Evolutionary conservation across 2,797 vertebrate genomes (phyloP), one percentile per base, ranked within the genome.

Genomic region (Malurus leucopterus): DNA sequence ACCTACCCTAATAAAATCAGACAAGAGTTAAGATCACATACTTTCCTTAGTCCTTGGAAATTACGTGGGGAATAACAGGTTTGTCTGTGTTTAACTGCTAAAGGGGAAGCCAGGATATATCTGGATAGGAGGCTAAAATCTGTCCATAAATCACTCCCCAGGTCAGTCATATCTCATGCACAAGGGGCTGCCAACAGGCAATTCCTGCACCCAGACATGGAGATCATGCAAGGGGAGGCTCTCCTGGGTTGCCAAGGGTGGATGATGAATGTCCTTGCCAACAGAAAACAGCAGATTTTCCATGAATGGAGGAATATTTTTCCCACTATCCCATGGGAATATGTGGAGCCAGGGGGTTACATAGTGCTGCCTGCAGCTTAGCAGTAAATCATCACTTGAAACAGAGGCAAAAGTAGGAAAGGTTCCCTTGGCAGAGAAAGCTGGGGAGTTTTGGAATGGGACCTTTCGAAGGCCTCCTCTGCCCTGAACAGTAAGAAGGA

Each of bases 341-440:
- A 8, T 0, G 26, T 1, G 2, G 71, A 53, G 6, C 21, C 12
- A 17, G 27, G 8, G 13, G 13, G 3, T 32, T 11, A 26, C 10
- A 62, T 41, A 59, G 64, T 22, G 44, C 24, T 87, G 72, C 13
- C 20, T 55, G 32, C 29, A 53, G 38, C 11, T 88, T 6, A 38
- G 23, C 23, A 49, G 1, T 40, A 84, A 86, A 51, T 40, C 50
- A 32, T 27, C 27, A 11, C 23, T 34, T 59, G 38, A 80, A 73
- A 58, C 22, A 59, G 26, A 70, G 6, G 29, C 44, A 83, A 55
- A 64, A 54, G 6, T 11, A 70, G 57, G 61, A 83, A 57, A 67
- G 5, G 4, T 15, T 80, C 46, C 12, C 50, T 46, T 21, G 27
- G 26, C 6, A 41, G 30, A 59, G 27, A 77, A 70, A 76, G 30